A percentile compares a stretch with the other conserved stretches of the same genome.
Conservation (phyloP, 92 coral and sea anemone genomes). For the Umimayanthus chanpuru region DNA sequence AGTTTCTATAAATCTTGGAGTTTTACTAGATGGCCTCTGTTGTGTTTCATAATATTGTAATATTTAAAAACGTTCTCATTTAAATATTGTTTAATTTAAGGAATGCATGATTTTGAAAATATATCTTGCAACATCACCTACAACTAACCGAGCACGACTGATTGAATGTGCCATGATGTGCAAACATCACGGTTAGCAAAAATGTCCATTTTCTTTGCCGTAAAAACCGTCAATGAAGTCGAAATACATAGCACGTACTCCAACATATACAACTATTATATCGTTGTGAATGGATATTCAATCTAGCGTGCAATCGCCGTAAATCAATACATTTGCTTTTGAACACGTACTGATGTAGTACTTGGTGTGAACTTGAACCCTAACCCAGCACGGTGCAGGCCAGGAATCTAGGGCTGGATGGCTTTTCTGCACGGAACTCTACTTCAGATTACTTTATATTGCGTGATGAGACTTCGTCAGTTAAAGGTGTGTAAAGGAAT, state of each 20-base stretch:
- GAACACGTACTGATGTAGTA: neutral
- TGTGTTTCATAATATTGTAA: neutral
- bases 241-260: neutral
- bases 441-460: neutral
- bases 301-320: neutral
- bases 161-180: neutral
- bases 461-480: neutral
- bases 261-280: neutral
- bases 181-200: neutral
- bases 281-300: slow-evolving; percentile 1
- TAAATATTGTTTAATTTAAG: neutral
- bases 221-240: neutral
- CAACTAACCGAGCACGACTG: neutral
- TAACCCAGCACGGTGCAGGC: slow-evolving; percentile 38
- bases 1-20: neutral
- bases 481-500: neutral
- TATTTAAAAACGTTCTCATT: neutral
- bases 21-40: neutral
- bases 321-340: slow-evolving; percentile 2
- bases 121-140: neutral
- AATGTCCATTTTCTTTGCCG: neutral
- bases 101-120: neutral
- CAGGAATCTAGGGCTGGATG: slow-evolving; percentile 8
- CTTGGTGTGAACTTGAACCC: slow-evolving; percentile 33
- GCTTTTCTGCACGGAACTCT: slow-evolving; percentile 15